Conservation (phyloP, 2,113 vertebrate genomes). For the Spea bombifrons region DNA sequence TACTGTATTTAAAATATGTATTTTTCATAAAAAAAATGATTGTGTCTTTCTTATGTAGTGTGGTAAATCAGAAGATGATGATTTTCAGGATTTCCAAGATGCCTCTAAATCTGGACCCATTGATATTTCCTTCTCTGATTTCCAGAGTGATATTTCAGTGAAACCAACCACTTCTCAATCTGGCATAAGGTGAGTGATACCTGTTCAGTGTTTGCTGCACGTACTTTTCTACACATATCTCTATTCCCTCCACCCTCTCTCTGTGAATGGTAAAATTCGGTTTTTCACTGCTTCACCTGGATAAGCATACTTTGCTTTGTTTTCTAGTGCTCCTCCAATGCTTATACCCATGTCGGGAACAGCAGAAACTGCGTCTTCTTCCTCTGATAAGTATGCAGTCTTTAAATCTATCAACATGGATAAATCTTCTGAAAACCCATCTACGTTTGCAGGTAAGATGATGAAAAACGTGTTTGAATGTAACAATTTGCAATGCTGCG, state of each 20-base stretch:
- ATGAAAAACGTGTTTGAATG: too few species aligned
- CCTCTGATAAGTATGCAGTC: constrained; percentile 88
- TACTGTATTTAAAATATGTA: background rate
- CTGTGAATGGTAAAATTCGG: too few species aligned
- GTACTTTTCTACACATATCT: too few species aligned
- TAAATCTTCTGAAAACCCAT: constrained; percentile 73
- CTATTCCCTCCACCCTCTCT: too few species aligned
- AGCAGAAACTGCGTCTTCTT: constrained; percentile 66
- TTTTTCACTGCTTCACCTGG: too few species aligned
- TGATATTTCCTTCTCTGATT: constrained; percentile 85
- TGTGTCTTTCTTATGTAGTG: background rate
- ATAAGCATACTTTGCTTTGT: constrained; percentile 9
- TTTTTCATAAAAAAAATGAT: too few species aligned
- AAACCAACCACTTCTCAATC: constrained; percentile 64
- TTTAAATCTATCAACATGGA: constrained; percentile 90
- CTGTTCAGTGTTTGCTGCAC: background rate
- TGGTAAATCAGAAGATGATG: constrained; percentile 86
- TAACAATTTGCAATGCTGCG: too few species aligned
- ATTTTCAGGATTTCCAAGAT: constrained; percentile 98
- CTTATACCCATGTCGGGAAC: constrained; percentile 85
- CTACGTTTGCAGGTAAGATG: constrained; percentile 78
- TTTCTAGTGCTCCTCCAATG: constrained; percentile 74
- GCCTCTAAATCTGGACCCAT: constrained; percentile 84
- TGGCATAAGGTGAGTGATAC: background rate
- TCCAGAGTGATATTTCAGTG: constrained; percentile 76